Percentiles rank a stretch among this genome's conserved stretches.
Conservation (phyloP, 2,797 vertebrate genomes). For the Dallia pectoralis region DNA sequence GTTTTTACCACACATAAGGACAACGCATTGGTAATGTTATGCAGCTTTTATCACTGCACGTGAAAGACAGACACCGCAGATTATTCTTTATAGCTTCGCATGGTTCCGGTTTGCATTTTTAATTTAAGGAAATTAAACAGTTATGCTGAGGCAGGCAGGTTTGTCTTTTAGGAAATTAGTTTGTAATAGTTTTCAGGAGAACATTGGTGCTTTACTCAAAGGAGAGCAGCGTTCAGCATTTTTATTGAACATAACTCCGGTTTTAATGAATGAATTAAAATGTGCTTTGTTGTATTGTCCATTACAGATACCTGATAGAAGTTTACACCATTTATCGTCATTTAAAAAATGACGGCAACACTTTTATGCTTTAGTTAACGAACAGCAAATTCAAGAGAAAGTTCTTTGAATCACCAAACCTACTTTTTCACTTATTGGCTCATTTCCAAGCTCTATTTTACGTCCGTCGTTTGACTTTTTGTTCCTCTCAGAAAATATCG, state of each 20-base stretch:
- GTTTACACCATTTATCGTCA: slow-evolving; percentile 48
- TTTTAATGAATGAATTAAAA: slow-evolving; percentile 63
- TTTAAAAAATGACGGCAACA: slow-evolving; percentile 49
- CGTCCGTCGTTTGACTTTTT: slow-evolving; percentile 61
- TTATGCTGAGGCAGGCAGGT: slow-evolving; percentile 3
- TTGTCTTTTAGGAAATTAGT: slow-evolving; percentile 42
- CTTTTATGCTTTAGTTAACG: slow-evolving; percentile 57
- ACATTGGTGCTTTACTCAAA: slow-evolving; percentile 40
- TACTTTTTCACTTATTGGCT: slow-evolving; percentile 30
- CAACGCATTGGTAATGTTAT: no score
- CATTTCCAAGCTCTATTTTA: neutral
- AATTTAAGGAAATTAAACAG: neutral
- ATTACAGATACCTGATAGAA: slow-evolving; percentile 59
- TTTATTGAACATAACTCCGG: slow-evolving; percentile 56
- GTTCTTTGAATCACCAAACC: slow-evolving; percentile 63
- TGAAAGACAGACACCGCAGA: neutral
- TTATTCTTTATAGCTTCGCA: neutral
- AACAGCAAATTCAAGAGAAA: slow-evolving; percentile 44
- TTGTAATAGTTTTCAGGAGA: slow-evolving; percentile 51
- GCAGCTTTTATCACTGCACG: neutral
- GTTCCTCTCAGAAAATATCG: slow-evolving; percentile 58
- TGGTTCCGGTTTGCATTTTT: neutral
- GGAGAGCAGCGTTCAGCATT: slow-evolving; percentile 51
- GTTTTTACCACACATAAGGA: no score
- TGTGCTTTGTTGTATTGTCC: slow-evolving; percentile 53